phyloP scores from a whole-genome alignment of 2,113 vertebrate genomes.

The Carassius gibelio region DNA sequence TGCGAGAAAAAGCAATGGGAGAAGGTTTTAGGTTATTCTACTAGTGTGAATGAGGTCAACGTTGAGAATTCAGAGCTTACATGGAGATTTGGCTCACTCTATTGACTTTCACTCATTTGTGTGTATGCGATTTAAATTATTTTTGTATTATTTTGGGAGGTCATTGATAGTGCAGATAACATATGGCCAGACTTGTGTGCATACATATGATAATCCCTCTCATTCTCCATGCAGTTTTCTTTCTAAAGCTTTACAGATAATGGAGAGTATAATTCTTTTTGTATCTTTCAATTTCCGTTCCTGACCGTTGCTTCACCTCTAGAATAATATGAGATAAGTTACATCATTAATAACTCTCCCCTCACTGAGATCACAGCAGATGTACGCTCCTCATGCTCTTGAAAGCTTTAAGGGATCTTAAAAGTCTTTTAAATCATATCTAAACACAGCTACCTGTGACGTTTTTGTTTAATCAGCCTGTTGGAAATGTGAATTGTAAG shows the following conservation, averaged over 20 bases:
- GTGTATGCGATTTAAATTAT: background rate
- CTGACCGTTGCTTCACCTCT: slow-evolving; percentile 25
- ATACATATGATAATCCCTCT: slow-evolving; percentile 4
- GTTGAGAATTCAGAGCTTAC: background rate
- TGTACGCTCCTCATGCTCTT: background rate
- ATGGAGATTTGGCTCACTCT: background rate
- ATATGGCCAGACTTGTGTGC: background rate
- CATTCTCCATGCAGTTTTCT: background rate
- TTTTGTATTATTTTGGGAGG: background rate
- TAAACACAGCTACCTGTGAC: background rate
- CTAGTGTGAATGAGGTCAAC: background rate
- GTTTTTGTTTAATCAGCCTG: background rate
- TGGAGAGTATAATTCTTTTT: background rate
- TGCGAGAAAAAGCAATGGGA: background rate
- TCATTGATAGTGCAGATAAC: background rate
- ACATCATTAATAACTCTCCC: background rate
- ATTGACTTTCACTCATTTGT: background rate
- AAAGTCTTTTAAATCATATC: background rate
- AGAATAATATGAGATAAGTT: background rate
- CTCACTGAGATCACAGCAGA: background rate
- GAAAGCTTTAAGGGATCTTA: background rate
- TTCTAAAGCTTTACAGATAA: slow-evolving; percentile 18
- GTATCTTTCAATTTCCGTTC: background rate
- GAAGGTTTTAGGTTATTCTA: background rate
- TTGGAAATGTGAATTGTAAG: slow-evolving; percentile 14